Evolutionary conservation across 2,797 vertebrate genomes (phyloP).

Genomic region (Galagoides demidoff): DNA sequence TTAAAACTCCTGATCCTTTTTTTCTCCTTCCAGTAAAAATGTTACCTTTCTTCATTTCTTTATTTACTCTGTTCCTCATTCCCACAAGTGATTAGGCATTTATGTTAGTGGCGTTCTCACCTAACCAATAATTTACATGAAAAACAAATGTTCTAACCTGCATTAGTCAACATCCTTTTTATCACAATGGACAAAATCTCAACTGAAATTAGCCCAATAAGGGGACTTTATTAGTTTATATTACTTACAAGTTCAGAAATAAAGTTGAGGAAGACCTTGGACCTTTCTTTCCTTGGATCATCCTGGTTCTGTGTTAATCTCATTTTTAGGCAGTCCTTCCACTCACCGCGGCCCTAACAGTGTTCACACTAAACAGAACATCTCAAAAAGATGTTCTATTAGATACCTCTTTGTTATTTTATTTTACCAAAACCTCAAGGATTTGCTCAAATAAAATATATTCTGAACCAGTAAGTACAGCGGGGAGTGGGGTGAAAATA

Average conservation of each 20-base stretch:
- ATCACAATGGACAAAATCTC: not conserved
- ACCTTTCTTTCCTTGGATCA: not conserved
- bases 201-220: not conserved
- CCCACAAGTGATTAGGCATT: not conserved
- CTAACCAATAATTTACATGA: not conserved
- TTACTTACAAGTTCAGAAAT: not conserved
- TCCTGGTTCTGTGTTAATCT: not conserved
- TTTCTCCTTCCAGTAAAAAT: not conserved
- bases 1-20: not conserved
- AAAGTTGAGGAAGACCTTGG: rapidly evolving
- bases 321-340: not conserved
- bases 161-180: not conserved
- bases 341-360: rapidly evolving
- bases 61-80: not conserved
- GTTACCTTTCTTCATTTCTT: not conserved
- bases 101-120: not conserved
- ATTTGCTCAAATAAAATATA: not conserved
- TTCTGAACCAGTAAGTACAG: not conserved
- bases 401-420: not conserved
- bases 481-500: not conserved
- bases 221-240: not conserved
- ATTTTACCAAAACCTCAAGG: not conserved
- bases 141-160: not conserved
- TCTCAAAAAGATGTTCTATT: not conserved
- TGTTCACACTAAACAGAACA: not conserved